Conservation (phyloP, 2,888 invertebrate species). For the Apoderus coryli region DNA sequence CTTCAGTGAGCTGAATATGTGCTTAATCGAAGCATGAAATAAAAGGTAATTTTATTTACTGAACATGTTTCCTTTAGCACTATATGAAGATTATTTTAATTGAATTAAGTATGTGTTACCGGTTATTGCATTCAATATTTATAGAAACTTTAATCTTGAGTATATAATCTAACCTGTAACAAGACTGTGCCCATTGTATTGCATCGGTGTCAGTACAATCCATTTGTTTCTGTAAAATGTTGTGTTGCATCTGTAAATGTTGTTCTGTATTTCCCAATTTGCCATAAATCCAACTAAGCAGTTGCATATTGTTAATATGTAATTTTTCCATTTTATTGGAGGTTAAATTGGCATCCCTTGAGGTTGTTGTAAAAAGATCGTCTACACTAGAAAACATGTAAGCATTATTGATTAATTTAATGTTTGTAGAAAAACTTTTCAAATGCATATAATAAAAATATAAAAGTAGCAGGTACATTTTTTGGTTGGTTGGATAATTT, state of each 20-base stretch:
- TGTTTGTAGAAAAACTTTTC: no score
- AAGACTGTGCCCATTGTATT: slow-evolving; percentile 41
- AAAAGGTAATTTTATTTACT: no score
- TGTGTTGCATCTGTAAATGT: slow-evolving; percentile 33
- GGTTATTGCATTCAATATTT: no score
- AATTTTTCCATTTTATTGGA: slow-evolving; percentile 34
- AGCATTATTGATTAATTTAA: no score
- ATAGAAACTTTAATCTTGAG: no score
- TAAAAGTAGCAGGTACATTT: no score
- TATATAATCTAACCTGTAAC: slow-evolving; percentile 39
- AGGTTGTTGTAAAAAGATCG: slow-evolving; percentile 34
- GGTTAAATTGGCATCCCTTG: slow-evolving; percentile 24
- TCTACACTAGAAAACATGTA: slow-evolving; percentile 32
- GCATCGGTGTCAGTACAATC: slow-evolving; percentile 42
- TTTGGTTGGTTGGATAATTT: slow-evolving; percentile 2
- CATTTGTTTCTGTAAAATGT: slow-evolving; percentile 39
- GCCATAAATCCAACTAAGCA: slow-evolving; percentile 45
- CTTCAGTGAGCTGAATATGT: no score
- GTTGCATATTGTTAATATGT: slow-evolving; percentile 45
- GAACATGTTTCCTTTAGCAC: no score
- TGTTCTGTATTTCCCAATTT: slow-evolving; percentile 37
- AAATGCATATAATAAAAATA: no score
- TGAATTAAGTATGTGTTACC: no score
- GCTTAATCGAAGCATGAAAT: no score
- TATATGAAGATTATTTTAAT: no score